Evolutionary conservation across 2,888 invertebrate genomes (phyloP).

Genomic region (Calameuta pallipes): DNA sequence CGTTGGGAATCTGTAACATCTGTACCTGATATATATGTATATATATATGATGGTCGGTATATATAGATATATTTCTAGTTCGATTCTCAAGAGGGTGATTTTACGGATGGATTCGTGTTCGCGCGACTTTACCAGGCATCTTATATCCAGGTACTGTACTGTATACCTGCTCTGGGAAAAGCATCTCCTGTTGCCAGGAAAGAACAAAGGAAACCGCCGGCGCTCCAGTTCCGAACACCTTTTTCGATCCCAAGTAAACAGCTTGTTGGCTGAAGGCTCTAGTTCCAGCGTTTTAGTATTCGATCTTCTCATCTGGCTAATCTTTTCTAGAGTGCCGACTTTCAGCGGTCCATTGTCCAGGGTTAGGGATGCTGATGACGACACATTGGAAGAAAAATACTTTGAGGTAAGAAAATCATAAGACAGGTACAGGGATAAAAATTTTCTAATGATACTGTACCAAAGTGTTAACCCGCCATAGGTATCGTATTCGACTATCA

Average conservation of each 20-base stretch:
- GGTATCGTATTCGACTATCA: background rate
- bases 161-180: slow-evolving; percentile 34
- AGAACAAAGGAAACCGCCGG: slow-evolving; percentile 48
- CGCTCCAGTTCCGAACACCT: slow-evolving; percentile 50
- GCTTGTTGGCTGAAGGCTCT: slow-evolving; percentile 36
- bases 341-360: background rate
- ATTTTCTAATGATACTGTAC: background rate
- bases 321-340: slow-evolving; percentile 11
- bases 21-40: background rate
- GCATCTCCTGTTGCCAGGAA: slow-evolving; percentile 28
- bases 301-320: slow-evolving; percentile 41
- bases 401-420: background rate
- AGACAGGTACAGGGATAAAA: background rate
- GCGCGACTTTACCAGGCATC: slow-evolving; percentile 34
- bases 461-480: background rate
- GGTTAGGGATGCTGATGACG: background rate
- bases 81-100: slow-evolving; percentile 34
- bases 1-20: background rate
- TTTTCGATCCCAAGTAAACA: slow-evolving; percentile 50
- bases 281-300: slow-evolving; percentile 35
- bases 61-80: background rate
- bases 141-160: slow-evolving; percentile 16
- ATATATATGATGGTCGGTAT: background rate
- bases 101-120: slow-evolving; percentile 46
- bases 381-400: background rate